Conservation (phyloP, 2,888 invertebrate genomes). For the Agrochola lychnidis region DNA sequence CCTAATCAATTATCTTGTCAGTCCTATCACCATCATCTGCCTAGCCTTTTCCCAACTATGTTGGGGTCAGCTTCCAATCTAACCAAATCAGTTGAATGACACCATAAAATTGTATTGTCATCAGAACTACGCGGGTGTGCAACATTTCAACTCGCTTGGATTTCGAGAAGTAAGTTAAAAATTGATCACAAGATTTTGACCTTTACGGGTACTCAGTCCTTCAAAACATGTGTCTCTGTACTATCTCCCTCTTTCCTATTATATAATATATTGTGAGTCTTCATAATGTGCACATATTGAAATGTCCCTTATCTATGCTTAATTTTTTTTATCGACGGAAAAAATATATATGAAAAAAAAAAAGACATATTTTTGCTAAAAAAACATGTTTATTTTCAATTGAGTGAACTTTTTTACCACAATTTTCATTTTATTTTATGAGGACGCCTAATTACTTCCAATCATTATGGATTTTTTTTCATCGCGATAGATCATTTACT, state of each 20-base stretch:
- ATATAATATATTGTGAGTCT: too few species aligned
- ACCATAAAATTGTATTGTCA: slow-evolving; percentile 23
- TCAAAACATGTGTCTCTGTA: not conserved
- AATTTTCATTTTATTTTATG: too few species aligned
- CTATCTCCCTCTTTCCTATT: slow-evolving; percentile 1
- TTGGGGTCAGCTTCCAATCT: not conserved
- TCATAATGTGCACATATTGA: too few species aligned
- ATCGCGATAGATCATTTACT: too few species aligned
- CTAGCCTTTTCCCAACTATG: not conserved
- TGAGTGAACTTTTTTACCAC: too few species aligned
- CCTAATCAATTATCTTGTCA: not conserved
- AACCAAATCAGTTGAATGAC: not conserved
- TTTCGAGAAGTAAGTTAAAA: slow-evolving; percentile 42
- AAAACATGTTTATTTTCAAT: too few species aligned
- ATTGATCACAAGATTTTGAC: not conserved
- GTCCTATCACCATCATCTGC: not conserved
- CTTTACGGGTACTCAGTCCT: not conserved
- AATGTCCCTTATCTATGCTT: too few species aligned
- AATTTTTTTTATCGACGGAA: too few species aligned
- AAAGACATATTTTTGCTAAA: too few species aligned
- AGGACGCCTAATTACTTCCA: too few species aligned
- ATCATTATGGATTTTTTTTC: too few species aligned
- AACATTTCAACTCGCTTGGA: slow-evolving; percentile 44
- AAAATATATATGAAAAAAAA: too few species aligned
- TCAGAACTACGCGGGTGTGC: slow-evolving; percentile 41